Base-by-base conservation (phyloP, 2,113 vertebrate species). In the Aphyosemion australe region DNA sequence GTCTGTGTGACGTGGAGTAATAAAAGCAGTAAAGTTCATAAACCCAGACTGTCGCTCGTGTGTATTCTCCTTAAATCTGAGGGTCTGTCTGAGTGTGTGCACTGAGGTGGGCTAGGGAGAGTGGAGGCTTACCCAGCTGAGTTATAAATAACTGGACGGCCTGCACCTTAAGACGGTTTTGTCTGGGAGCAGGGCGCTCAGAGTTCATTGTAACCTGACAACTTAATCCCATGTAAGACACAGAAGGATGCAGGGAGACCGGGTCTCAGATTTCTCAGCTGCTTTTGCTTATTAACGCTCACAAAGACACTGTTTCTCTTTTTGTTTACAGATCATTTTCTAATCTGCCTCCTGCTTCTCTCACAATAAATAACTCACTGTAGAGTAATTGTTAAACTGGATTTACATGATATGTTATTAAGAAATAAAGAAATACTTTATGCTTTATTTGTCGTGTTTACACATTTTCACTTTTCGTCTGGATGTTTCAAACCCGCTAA, bases 121-220 rank as follows among this genome's bases (percentile, higher is more conserved):
- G 78, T 32, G 20, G 45, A 78, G 65, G 78, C 72, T 87, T 86
- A 89, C 69, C 63, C 76, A 69, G 61, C 75, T 50, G 65, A 72
- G 89, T 89, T 90, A 89, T 86, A 92, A 92, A 90, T 90, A 91
- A 86, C 79, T 41, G 66, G 59, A 84, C 15, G 61, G 66, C 59
- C 74, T 65, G 70, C 72, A 86, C 87, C 83, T 83, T 87, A 87
- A 88, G 84, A 86, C 42, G 79, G 76, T 86, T 89, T 89, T 87
- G 87, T 88, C 84, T 89, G 82, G 74, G 64, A 72, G 70, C 75
- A 89, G 82, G 83, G 74, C 74, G 50, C 63, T 81, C 68, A 77
- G 82, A 80, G 87, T 89, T 87, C 84, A 86, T 79, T 83, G 84
- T 78, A 91, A 90, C 80, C 83, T 84, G 87, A 90, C 84, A 89